Evolutionary conservation across 2,888 invertebrate species (phyloP).

Genomic region (Punctoribates punctum): DNA sequence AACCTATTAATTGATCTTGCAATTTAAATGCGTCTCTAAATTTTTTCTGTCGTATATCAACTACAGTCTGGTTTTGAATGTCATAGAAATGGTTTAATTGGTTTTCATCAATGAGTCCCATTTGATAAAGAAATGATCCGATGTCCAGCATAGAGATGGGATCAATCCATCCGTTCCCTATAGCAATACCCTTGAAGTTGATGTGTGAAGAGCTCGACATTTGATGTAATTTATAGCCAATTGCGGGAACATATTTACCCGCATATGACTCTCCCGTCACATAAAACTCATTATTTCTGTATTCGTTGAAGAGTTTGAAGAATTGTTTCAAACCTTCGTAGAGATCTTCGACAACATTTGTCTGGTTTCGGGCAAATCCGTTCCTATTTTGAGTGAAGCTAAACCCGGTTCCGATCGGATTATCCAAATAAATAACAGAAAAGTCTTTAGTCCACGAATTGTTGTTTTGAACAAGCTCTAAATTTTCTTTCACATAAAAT

Average conservation of each 20-base stretch:
- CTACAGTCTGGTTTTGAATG: background rate
- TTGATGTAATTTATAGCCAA: constrained; percentile 39
- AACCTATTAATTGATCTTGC: background rate
- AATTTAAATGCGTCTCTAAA: background rate
- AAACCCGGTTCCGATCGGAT: constrained; percentile 86
- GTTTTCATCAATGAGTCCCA: background rate
- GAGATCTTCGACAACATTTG: constrained; percentile 72
- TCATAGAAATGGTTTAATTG: background rate
- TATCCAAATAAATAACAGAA: constrained; percentile 81
- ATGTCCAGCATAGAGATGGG: constrained; percentile 44
- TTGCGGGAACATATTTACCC: constrained; percentile 52
- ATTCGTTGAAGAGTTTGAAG: constrained; percentile 73
- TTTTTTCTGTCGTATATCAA: background rate
- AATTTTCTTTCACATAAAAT: constrained; percentile 58
- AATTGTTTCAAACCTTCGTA: constrained; percentile 74
- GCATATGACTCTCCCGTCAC: constrained; percentile 85
- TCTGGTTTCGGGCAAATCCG: constrained; percentile 75
- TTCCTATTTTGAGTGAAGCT: constrained; percentile 72
- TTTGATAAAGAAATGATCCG: background rate
- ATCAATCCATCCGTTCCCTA: constrained; percentile 51
- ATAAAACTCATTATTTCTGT: constrained; percentile 71
- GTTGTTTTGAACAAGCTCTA: too few relatives aligned
- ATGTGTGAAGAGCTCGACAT: constrained; percentile 57
- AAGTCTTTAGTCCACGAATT: constrained; percentile 78
- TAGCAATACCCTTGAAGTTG: constrained; percentile 60